Base-by-base conservation (phyloP, 1,140 invertebrate genomes). In the Drosophila kanapiae region DNA sequence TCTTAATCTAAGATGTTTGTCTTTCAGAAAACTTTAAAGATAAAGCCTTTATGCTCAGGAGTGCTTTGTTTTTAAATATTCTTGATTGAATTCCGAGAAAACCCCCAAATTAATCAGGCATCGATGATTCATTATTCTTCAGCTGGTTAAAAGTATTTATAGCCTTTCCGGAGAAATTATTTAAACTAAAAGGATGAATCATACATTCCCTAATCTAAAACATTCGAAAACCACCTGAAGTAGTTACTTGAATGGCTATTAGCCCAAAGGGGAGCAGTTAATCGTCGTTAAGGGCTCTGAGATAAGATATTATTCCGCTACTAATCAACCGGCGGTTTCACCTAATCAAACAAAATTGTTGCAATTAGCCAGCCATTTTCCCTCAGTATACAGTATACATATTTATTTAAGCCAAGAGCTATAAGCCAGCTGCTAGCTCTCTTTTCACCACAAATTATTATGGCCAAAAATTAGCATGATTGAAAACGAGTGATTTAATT, bases 271-370 rank as follows among this genome's bases (percentile, higher is more conserved):
- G 7, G 18, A 11, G 16, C 35, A 27, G 38, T 67, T 33, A 67
- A 63, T 48, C 9, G 42, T 51, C n/a, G 29, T 18, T 35, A 48
- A 48, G 59, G 27, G 63, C 33, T 27, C 35, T 49, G 35, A 54
- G 70, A 51, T 72, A 60, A 72, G 67, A 72, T 60, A 49, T 23
- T 51, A 35, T 71, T 72, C 53, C 67, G 67, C 67, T 69, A 69
- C 56, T 31, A 42, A 72, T 51, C 54, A 51, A 58, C 29, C 37
- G 13, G 29, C 31, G n/a, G 51, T 70, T 71, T 72, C 23, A 40
- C 43, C 29, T 58, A 60, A 74, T 74, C 68, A 74, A 74, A 72
- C 47, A 35, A 74, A 72, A 72, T 72, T 72, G 29, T 59, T 51
- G 70, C 45, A 60, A 74, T 74, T 71, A 71, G 43, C 43, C 33